Evolutionary conservation across 2,797 vertebrate genomes (phyloP), one percentile per base, ranked within the genome.

Genomic region (Tadarida brasiliensis): DNA sequence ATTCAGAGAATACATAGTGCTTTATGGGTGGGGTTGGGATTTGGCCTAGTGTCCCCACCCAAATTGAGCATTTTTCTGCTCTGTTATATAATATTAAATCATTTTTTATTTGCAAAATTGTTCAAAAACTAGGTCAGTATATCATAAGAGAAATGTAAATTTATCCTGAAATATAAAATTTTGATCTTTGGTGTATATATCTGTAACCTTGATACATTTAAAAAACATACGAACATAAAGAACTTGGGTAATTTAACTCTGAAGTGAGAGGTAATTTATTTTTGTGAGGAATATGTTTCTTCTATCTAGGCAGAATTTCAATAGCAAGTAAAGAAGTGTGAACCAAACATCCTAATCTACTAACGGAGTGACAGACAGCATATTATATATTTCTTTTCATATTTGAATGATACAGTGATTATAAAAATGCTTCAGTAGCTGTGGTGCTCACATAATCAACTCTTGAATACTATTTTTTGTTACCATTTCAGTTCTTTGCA

Each of bases 351-450:
- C 56, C 47, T 70, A 86, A 82, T 78, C 49, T 28, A 44, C 20
- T 70, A n/a, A 59, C 73, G 61, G 71, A 97, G 71, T 93, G 92
- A 92, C 76, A 82, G 77, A 87, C 33, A 94, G 74, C 84, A 71
- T 54, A 68, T 86, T 92, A 73, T 74, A 28, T 77, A 74, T 96
- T 94, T 94, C 76, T 82, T 89, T 96, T 95, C 82, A 83, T 87
- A 88, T 96, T 83, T 97, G 82, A 97, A 96, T 91, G 73, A 90
- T 65, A 28, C 22, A 47, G 28, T 97, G 90, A 95, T 97, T 96
- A 94, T 84, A 74, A 77, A 97, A 93, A 89, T 33, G 68, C 73
- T 71, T 87, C 8, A 11, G 47, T 63, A 65, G 65, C 59, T 96
- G 65, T 78, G 61, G 28, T 59, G 8, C 56, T 91, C 67, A 44